These are phyloP conservation scores for Actinernus sp. DNA, from an alignment of 92 coral and sea anemone genomes.

Conservation along the genomic window DNA sequence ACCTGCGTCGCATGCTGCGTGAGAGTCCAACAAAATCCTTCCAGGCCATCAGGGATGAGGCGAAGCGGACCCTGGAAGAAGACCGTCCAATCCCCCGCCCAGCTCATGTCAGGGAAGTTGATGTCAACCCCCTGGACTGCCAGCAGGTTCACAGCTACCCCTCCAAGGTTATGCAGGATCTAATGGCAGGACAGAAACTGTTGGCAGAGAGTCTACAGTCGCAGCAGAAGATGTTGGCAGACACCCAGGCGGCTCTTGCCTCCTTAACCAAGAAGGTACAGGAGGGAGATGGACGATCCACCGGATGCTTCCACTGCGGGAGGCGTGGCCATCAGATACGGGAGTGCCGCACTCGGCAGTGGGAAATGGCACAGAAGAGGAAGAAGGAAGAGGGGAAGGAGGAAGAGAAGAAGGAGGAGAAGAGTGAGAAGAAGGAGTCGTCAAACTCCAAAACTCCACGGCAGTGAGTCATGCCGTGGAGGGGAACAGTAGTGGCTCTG, in stretches of 20 bases:
- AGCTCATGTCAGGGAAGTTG: background rate
- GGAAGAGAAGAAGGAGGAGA: background rate
- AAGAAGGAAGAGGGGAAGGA: background rate
- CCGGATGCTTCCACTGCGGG: background rate
- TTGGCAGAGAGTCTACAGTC: constrained; percentile 12
- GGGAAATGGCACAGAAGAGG: too few relatives aligned
- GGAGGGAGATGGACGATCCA: background rate
- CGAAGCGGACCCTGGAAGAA: constrained; percentile 21
- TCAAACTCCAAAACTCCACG: constrained; percentile 44
- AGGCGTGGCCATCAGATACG: too few relatives aligned
- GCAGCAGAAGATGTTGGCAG: constrained; percentile 9
- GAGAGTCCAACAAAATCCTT: constrained; percentile 6
- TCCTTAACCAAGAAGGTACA: background rate
- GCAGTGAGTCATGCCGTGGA: constrained; percentile 44
- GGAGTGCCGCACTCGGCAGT: too few relatives aligned
- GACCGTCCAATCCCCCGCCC: too few relatives aligned
- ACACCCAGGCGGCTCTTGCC: background rate
- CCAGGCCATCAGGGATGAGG: constrained; percentile 16
- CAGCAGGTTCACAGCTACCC: background rate
- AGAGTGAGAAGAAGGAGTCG: constrained; percentile 1
- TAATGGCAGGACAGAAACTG: constrained; percentile 22
- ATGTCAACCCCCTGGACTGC: constrained; percentile 10
- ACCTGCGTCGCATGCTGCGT: background rate
- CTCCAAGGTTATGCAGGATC: constrained; percentile 13
- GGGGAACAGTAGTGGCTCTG: constrained; percentile 9